Evolutionary conservation across 1,140 invertebrate genomes (phyloP).

Genomic region (Dendrolimus punctatus): DNA sequence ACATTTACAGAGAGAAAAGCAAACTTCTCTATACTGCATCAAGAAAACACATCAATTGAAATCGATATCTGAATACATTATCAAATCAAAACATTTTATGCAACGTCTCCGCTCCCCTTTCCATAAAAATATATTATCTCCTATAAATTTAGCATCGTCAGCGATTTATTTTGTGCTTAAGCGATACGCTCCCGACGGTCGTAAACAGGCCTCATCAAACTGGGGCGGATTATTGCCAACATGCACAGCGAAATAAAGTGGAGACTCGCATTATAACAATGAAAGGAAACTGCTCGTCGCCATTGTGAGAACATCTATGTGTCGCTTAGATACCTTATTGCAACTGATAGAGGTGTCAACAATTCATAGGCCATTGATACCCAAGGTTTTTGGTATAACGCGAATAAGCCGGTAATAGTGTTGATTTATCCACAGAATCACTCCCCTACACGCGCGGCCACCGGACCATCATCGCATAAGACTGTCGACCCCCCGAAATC

Average conservation of each 20-base stretch:
- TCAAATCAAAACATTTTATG: constrained; percentile 30
- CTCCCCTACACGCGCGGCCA: too few species aligned
- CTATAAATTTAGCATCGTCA: constrained; percentile 53
- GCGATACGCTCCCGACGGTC: constrained; percentile 38
- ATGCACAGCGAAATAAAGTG: constrained; percentile 26
- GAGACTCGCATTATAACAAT: constrained; percentile 20
- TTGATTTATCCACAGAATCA: too few species aligned
- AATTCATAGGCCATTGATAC: constrained; percentile 13
- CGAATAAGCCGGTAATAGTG: too few species aligned
- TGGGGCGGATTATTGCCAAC: constrained; percentile 31
- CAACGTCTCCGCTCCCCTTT: constrained; percentile 21
- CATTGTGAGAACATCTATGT: constrained; percentile 6
- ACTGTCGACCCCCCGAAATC: too few species aligned
- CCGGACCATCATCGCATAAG: too few species aligned
- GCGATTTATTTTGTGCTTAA: constrained; percentile 52
- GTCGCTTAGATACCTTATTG: neutral
- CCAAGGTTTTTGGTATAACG: constrained; percentile 9
- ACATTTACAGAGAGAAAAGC: too few species aligned
- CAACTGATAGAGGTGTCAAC: neutral
- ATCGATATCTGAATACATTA: constrained; percentile 21
- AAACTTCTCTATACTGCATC: neutral
- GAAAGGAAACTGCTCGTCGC: constrained; percentile 7
- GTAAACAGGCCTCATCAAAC: constrained; percentile 51
- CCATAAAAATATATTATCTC: constrained; percentile 54
- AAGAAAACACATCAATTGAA: constrained; percentile 13